Base-by-base conservation (phyloP, 1,140 invertebrate genomes). In the Anthonomus grandis region DNA sequence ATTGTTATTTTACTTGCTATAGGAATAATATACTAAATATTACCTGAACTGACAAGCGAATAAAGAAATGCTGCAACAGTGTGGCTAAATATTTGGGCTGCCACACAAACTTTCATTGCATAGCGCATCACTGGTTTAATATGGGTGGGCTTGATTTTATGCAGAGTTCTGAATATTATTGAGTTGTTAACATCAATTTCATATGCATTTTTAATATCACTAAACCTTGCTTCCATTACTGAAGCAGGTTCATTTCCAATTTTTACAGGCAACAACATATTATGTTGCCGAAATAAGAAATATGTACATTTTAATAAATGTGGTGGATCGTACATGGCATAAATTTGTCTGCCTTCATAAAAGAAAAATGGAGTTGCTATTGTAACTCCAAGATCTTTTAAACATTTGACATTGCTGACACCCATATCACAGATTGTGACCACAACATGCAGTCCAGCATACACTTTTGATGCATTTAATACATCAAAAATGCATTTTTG, bases 301-400 rank as follows among this genome's bases (percentile, higher is more conserved):
- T 24, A 18, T 9, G 45, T 59, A 38, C 57, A 50, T 60, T 63
- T 63, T 18, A 63, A 46, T 38, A 63, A 41, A 48, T 54, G 60
- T 8, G 57, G 60, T 21, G 50, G 50, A 44, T 62, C 60, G 53
- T 41, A 58, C 15, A 61, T 61, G 17, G 38, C 53, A 46, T 19
- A 46, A 15, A 59, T 47, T 37, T 38, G 23, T 37, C 47, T 59
- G 8, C 37, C 51, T 4, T 48, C 38, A 45, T 46, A 21, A n/a
- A 21, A 8, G 37, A 55, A 42, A 59, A 21, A 59, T n/a, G 57
- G 57, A 13, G 10, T 19, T n/a, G 36, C 23, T 19, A 59, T 21
- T 24, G 57, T 46, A 8, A 17, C 18, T 10, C 51, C 51, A 31
- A 48, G 21, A 44, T 46, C 23, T 41, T 59, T 55, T 15, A 59